Evolutionary conservation across 2,113 vertebrate species (phyloP).

Genomic region (Poeciliopsis turrubarensis): DNA sequence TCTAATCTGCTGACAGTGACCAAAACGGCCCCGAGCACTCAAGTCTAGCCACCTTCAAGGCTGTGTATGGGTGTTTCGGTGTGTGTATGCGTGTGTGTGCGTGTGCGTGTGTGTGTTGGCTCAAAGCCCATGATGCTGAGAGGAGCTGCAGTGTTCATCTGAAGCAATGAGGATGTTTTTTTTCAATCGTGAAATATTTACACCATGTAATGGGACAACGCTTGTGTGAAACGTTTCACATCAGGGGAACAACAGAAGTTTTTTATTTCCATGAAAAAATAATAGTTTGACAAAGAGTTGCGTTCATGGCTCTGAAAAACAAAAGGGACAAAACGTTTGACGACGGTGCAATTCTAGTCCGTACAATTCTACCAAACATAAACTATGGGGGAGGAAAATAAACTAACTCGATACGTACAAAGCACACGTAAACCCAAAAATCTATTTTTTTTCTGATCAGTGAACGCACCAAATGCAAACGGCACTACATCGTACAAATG

Average conservation of each 20-base stretch:
- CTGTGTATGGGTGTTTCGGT: conserved; percentile 12
- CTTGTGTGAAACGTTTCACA: conserved; percentile 3
- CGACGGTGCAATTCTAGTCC: no score
- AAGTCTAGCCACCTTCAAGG: conserved; percentile 36
- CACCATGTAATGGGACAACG: conserved; percentile 14
- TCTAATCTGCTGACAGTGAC: conserved; percentile 49
- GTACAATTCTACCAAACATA: no score
- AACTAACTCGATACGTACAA: no score
- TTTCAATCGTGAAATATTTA: conserved; percentile 26
- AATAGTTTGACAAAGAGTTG: background rate
- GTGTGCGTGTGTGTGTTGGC: background rate
- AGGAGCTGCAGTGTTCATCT: conserved; percentile 61
- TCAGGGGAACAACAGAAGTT: background rate
- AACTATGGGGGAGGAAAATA: no score
- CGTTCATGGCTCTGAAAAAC: background rate
- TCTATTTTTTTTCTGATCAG: no score
- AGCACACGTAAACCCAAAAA: no score
- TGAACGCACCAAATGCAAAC: no score
- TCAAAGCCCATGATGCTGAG: conserved; percentile 54
- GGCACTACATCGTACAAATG: no score
- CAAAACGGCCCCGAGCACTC: conserved; percentile 35
- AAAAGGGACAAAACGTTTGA: background rate
- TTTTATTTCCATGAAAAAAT: background rate
- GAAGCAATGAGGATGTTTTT: conserved; percentile 52
- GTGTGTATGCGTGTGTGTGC: background rate